These are phyloP conservation scores for Lepus europaeus DNA, from an alignment of 2,113 vertebrate species.

Conservation along the genomic window DNA sequence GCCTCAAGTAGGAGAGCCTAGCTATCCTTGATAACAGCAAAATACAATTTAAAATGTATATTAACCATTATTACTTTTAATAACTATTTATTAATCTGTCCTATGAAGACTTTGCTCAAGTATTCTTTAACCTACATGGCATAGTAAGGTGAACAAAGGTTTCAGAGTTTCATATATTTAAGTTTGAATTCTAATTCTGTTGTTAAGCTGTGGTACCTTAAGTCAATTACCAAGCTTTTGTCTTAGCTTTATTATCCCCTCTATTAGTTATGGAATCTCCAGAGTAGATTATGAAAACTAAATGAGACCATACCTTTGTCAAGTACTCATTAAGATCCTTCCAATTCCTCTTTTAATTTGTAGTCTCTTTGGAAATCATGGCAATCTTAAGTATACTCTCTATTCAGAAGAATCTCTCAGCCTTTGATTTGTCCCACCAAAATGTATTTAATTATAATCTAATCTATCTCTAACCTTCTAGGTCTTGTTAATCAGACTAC, in stretches of 20 bases:
- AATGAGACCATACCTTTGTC: neutral
- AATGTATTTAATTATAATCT: neutral
- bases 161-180: neutral
- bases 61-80: neutral
- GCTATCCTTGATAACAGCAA: neutral
- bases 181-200: slow-evolving; percentile 15
- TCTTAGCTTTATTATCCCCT: neutral
- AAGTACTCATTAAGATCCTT: neutral
- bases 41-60: neutral
- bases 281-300: neutral
- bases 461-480: neutral
- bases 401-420: neutral
- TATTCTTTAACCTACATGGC: neutral
- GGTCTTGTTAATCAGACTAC: neutral
- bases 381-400: neutral
- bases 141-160: neutral
- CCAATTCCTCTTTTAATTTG: neutral
- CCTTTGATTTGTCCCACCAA: neutral
- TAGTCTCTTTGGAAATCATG: neutral
- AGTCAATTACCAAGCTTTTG: slow-evolving; percentile 21
- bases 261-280: neutral
- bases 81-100: neutral
- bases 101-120: neutral
- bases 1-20: neutral
- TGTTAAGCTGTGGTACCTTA: neutral